A percentile compares a stretch with the other conserved stretches of the same genome.
Evolutionary conservation across 2,888 invertebrate genomes (phyloP).

Genomic region (Choristoneura rosaceana): DNA sequence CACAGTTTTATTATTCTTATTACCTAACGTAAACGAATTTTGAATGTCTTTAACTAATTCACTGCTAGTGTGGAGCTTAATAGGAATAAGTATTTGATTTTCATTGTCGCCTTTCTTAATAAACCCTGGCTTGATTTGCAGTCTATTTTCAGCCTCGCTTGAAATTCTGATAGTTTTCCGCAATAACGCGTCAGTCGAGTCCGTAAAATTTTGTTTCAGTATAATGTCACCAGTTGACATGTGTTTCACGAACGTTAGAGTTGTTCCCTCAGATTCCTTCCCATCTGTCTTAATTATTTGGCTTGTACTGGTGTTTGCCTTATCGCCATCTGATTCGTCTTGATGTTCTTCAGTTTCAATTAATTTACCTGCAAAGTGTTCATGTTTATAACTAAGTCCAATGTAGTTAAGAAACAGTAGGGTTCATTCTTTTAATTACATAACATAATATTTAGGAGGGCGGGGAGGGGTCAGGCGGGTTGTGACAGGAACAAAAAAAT

Average conservation of each 20-base stretch:
- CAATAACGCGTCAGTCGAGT: slow-evolving; percentile 74
- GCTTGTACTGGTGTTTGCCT: slow-evolving; percentile 63
- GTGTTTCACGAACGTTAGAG: slow-evolving; percentile 78
- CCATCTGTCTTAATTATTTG: slow-evolving; percentile 64
- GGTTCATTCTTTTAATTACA: no score
- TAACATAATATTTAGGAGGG: no score
- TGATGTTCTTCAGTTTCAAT: slow-evolving; percentile 86
- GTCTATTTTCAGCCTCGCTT: slow-evolving; percentile 77
- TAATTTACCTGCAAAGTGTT: slow-evolving; percentile 80
- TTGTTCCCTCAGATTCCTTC: slow-evolving; percentile 69
- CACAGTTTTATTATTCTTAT: slow-evolving; percentile 79
- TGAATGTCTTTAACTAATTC: slow-evolving; percentile 83
- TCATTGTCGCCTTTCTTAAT: slow-evolving; percentile 78
- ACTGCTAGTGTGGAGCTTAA: slow-evolving; percentile 76
- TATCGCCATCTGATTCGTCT: slow-evolving; percentile 84
- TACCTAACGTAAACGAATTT: slow-evolving; percentile 76
- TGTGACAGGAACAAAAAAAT: no score
- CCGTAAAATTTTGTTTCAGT: slow-evolving; percentile 73
- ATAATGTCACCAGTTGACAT: slow-evolving; percentile 76
- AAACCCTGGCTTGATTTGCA: slow-evolving; percentile 76
- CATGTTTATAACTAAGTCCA: neutral
- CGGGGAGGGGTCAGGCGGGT: no score
- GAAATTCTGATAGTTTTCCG: slow-evolving; percentile 78
- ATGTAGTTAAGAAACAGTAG: no score
- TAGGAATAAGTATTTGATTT: slow-evolving; percentile 78